Percentiles rank a stretch among this genome's conserved stretches.
Evolutionary conservation across 2,888 invertebrate species (phyloP).

Genomic region (Argyresthia goedartella): DNA sequence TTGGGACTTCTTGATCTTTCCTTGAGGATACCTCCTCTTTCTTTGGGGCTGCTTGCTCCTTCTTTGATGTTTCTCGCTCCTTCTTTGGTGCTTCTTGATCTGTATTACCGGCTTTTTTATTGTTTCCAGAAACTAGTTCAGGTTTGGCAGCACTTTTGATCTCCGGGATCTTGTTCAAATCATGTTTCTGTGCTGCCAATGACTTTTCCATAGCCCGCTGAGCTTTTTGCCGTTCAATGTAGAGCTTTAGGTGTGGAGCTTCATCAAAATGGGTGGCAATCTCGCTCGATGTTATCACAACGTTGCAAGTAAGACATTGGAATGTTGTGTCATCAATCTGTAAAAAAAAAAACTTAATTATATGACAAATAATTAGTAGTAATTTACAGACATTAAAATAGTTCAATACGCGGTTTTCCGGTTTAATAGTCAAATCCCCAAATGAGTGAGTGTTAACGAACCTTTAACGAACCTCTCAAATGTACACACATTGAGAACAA

Average conservation of each 20-base stretch:
- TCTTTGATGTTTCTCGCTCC: neutral
- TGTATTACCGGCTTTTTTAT: neutral
- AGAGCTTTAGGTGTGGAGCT: slow-evolving; percentile 16
- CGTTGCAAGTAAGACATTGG: slow-evolving; percentile 36
- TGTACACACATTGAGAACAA: no score
- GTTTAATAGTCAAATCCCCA: no score
- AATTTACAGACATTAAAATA: no score
- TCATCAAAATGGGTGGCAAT: slow-evolving; percentile 17
- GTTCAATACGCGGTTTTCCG: no score
- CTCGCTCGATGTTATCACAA: slow-evolving; percentile 14
- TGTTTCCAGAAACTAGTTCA: neutral
- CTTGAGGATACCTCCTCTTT: slow-evolving; percentile 1
- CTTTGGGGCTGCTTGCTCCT: slow-evolving; percentile 2
- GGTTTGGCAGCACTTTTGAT: no score
- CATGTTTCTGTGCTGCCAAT: neutral
- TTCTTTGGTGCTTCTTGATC: slow-evolving; percentile 1
- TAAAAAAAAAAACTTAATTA: slow-evolving; percentile 12
- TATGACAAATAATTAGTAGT: no score
- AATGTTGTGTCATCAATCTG: slow-evolving; percentile 30
- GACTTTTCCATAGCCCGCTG: neutral
- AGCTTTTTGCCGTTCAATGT: slow-evolving; percentile 11
- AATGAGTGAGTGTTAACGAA: no score
- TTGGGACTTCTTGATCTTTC: slow-evolving; percentile 3
- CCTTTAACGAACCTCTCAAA: no score
- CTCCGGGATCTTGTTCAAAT: no score